These are phyloP conservation scores for Brachystomella parvula DNA, from an alignment of 1,140 invertebrate species.

Conservation along the genomic window DNA sequence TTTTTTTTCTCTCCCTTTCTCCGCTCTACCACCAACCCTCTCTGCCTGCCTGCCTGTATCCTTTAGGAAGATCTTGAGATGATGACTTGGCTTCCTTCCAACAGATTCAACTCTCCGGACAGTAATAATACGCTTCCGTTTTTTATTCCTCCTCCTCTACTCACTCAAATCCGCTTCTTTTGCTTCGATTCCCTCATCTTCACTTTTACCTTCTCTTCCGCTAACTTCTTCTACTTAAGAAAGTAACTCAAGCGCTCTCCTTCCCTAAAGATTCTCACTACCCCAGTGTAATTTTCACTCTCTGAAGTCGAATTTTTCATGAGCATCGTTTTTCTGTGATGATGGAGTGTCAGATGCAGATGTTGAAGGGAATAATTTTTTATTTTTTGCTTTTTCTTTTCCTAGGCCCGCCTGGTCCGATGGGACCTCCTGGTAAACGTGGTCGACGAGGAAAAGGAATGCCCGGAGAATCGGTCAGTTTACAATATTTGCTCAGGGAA, in stretches of 20 bases:
- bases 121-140: not conserved
- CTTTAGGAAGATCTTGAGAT: not conserved
- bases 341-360: not conserved
- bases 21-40: conserved; percentile 15
- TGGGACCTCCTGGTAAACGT: conserved; percentile 58
- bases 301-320: not conserved
- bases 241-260: not conserved
- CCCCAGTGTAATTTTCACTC: not conserved
- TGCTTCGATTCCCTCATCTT: not conserved
- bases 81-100: conserved; percentile 9
- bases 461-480: conserved; percentile 54
- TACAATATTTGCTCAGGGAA: not conserved
- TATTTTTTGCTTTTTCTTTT: not conserved
- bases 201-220: not conserved
- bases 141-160: not conserved
- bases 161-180: not conserved
- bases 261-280: not conserved
- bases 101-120: conserved; percentile 6
- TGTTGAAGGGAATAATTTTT: not conserved
- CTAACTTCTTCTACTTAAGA: not conserved
- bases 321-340: not conserved
- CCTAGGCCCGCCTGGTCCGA: conserved; percentile 1
- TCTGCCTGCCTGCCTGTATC: not conserved
- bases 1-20: conserved; percentile 3
- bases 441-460: conserved; percentile 71